Evolutionary conservation across 2,888 invertebrate genomes (phyloP), one percentile per base, ranked within the genome.

Genomic region (Lepetodrilus schrolli): DNA sequence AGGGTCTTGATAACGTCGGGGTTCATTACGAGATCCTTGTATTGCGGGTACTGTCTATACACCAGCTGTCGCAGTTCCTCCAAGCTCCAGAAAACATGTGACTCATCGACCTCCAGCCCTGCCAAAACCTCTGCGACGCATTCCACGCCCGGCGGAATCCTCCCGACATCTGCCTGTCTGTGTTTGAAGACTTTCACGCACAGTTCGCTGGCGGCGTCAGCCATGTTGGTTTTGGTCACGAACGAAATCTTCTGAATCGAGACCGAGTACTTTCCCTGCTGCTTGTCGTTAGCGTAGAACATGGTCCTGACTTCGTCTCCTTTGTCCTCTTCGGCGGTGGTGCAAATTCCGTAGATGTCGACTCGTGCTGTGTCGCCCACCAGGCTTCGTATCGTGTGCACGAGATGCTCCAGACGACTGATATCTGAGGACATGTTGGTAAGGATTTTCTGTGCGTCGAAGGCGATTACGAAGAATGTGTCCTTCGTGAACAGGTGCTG

Each of bases 391-490:
- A 83, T 78, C 13, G 80, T 81, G 71, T 84, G 84, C 34, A 83
- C 79, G 74, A 83, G 75, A 51, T 80, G 80, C 47, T 82, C 80
- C n/a, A 85, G 72, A n/a, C 80, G 74, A 10, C 73, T 58, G 38
- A 83, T 82, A 72, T 85, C 85, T 8, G 71, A 71, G 21, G 79
- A 72, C 23, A 82, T 72, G 49, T 80, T 79, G 37, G 80, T 76
- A n/a, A 83, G 72, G 20, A 85, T 70, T 76, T 82, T 85, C 34
- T 74, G 80, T 17, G 82, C 82, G 76, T 84, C 80, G 77, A 85
- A 85, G 5, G 84, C 83, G 66, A 85, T 74, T 34, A 85, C 72
- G 73, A 85, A 82, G 26, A 85, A 66, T 37, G 79, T 21, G n/a
- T 43, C 78, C 48, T 82, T 78, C 37, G 83, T 82, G 43, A 85